A percentile compares a stretch with the other conserved stretches of the same genome.
Conservation (phyloP, 2,113 vertebrate species). For the Euleptes europaea region DNA sequence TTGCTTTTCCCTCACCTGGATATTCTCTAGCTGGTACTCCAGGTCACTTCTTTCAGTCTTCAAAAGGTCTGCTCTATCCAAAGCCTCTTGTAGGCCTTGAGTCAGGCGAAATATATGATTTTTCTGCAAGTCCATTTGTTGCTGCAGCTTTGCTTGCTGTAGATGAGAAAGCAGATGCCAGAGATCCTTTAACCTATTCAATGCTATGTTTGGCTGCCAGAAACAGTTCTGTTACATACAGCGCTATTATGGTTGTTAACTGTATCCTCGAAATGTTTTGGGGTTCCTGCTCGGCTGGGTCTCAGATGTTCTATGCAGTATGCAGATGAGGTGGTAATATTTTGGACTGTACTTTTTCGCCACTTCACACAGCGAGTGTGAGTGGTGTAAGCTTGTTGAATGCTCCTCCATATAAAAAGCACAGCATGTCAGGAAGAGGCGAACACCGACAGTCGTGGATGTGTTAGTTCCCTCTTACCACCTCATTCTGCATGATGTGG, state of each 20-base stretch:
- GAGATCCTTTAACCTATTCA: background rate
- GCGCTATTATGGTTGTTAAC: too few relatives aligned
- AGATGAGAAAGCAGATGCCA: constrained; percentile 36
- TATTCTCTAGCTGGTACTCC: constrained; percentile 97
- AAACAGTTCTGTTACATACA: background rate
- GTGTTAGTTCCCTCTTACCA: background rate
- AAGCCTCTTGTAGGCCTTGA: constrained; percentile 96
- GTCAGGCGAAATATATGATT: constrained; percentile 96
- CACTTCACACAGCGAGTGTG: background rate
- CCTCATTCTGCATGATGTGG: too few relatives aligned
- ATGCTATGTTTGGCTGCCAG: background rate
- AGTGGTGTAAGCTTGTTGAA: background rate
- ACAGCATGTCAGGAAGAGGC: background rate
- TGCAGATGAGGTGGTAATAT: background rate
- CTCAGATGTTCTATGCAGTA: background rate
- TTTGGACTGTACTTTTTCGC: background rate
- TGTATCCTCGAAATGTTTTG: background rate
- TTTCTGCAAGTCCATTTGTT: constrained; percentile 98
- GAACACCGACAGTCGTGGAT: background rate
- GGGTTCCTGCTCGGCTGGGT: background rate
- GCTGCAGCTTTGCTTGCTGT: constrained; percentile 96
- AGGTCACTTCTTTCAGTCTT: constrained; percentile 96
- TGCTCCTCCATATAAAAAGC: background rate
- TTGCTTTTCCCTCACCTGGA: constrained; percentile 84
- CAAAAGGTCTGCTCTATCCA: constrained; percentile 94